Conservation (phyloP, 2,113 vertebrate species). For the Hystrix brachyura region DNA sequence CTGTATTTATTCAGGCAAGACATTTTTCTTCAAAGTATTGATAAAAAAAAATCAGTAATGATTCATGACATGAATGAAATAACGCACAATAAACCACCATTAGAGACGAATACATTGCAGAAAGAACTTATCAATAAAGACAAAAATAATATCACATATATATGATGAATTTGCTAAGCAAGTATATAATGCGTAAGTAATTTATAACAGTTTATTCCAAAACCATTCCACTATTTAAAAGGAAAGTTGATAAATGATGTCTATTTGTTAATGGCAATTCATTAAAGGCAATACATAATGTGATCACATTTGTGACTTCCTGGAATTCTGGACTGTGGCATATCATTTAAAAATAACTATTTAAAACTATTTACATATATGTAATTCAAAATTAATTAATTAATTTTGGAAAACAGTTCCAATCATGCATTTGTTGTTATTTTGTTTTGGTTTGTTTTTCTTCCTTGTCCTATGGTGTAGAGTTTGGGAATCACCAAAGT, state of each 20-base stretch:
- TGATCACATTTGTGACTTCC: slow-evolving; percentile 44
- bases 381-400: not conserved
- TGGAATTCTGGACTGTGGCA: slow-evolving; percentile 22
- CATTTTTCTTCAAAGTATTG: not conserved
- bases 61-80: slow-evolving; percentile 3
- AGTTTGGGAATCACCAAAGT: not conserved
- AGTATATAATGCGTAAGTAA: slow-evolving; percentile 15
- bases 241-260: slow-evolving; percentile 51
- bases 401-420: not conserved
- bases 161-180: not conserved
- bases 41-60: slow-evolving; percentile 43
- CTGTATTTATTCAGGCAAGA: not conserved
- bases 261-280: not conserved
- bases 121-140: slow-evolving; percentile 30
- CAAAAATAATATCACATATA: slow-evolving; percentile 46
- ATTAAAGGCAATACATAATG: not conserved
- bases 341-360: slow-evolving; percentile 19
- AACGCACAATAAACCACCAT: not conserved
- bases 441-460: not conserved
- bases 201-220: not conserved
- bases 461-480: not conserved
- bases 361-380: not conserved
- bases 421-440: not conserved
- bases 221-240: not conserved
- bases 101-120: not conserved